Evolutionary conservation across 2,888 invertebrate genomes (phyloP), one percentile per base, ranked within the genome.

Genomic region (Serripes groenlandicus): DNA sequence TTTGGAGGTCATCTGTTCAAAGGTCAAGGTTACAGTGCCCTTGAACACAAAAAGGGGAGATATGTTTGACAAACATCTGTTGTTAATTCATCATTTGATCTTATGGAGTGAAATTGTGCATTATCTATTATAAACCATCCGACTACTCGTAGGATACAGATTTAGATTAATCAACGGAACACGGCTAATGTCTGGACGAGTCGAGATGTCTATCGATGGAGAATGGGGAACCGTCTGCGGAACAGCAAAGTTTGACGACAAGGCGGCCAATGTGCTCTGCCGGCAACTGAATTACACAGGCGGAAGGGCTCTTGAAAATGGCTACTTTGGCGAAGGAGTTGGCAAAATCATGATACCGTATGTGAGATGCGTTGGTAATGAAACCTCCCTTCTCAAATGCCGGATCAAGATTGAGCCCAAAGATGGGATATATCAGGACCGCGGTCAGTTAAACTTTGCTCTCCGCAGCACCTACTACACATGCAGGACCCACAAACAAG

Each of bases 171-270:
- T 60, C 1, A 84, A 83, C 42, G 83, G 83, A 21, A 87, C 84
- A n/a, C 81, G 75, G 42, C 72, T 66, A 30, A 75, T 86, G 73
- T 87, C 87, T 11, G 90, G 90, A 11, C 86, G 90, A n/a, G 94
- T 97, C 11, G 97, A 97, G 95, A 96, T 97, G 4, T 96, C 96
- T 94, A 96, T 97, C 96, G 94, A 95, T 82, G 96, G 96, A 0
- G 95, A 95, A 83, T 97, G 96, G 96, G 97, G 97, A 0, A 96
- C 96, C 79, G 96, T 97, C 5, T 97, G 97, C 92, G 97, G 97
- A 90, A 97, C 97, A 3, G 75, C 88, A 87, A 96, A 96, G 88
- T 97, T 97, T 92, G 96, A 96, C 26, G 94, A 97, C 83, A 95
- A 95, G 34, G 96, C 97, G 88, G 97, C 97, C 0, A 83, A 86